phyloP scores from a whole-genome alignment of 2,888 invertebrate species.

The Ormyrus nitidulus region DNA sequence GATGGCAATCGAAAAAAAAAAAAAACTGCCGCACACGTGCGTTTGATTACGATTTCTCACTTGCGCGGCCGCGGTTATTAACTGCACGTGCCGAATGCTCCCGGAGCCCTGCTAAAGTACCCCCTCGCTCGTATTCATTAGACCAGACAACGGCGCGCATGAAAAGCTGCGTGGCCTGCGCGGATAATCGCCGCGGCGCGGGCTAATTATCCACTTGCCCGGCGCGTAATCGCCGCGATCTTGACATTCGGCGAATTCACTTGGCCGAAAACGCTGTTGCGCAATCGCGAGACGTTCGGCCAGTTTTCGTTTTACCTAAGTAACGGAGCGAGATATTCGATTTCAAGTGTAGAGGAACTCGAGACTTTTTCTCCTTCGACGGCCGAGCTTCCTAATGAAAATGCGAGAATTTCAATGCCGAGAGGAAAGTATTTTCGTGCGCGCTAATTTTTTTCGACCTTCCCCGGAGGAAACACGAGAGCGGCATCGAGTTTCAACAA shows the following conservation, averaged over 20 bases:
- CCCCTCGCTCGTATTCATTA: slow-evolving; percentile 45
- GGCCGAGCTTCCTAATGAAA: too few species aligned
- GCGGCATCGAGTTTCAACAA: too few species aligned
- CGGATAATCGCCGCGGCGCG: slow-evolving; percentile 62
- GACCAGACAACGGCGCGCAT: slow-evolving; percentile 58
- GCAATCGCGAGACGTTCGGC: not conserved
- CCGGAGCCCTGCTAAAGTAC: not conserved
- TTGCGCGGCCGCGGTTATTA: slow-evolving; percentile 9
- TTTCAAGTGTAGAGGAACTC: not conserved
- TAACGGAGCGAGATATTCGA: not conserved
- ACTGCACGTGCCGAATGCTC: not conserved
- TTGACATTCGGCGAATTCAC: slow-evolving; percentile 49
- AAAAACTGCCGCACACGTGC: not conserved
- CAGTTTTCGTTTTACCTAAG: too few species aligned
- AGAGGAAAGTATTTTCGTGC: too few species aligned
- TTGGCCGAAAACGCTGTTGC: not conserved
- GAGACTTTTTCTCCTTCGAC: not conserved
- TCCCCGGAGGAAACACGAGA: too few species aligned
- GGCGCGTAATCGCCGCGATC: slow-evolving; percentile 61
- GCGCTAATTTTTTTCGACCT: too few species aligned
- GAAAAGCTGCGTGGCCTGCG: slow-evolving; percentile 58
- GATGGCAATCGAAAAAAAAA: too few species aligned
- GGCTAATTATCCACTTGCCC: slow-evolving; percentile 68
- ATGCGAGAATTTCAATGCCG: too few species aligned
- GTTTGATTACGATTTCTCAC: slow-evolving; percentile 20